A percentile compares a stretch with the other conserved stretches of the same genome.
Conservation (phyloP, 1,140 invertebrate genomes). For the Drosophila pectinifera region DNA sequence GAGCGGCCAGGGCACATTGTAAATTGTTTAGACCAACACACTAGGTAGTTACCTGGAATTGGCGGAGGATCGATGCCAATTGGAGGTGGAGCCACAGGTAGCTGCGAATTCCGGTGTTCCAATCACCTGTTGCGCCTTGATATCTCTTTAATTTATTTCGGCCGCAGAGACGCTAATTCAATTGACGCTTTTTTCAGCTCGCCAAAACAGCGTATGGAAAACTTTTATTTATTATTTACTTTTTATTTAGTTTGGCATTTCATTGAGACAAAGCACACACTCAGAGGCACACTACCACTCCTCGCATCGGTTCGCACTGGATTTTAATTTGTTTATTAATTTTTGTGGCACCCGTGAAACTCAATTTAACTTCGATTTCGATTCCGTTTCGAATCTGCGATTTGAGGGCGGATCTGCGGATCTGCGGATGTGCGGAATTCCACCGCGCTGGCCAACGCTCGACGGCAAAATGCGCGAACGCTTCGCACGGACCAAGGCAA, state of each 20-base stretch:
- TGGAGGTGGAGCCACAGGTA: constrained; percentile 37
- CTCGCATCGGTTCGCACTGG: constrained; percentile 32
- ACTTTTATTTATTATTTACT: constrained; percentile 50
- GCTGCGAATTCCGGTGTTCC: constrained; percentile 9
- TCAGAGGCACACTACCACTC: constrained; percentile 24
- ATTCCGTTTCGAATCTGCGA: constrained; percentile 39
- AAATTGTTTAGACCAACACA: constrained; percentile 19
- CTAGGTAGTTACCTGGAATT: constrained; percentile 38
- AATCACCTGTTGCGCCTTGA: constrained; percentile 59
- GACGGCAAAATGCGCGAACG: constrained; percentile 78
- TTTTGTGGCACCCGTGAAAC: constrained; percentile 32
- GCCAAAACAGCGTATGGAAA: constrained; percentile 65
- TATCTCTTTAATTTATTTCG: constrained; percentile 27
- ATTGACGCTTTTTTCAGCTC: constrained; percentile 66
- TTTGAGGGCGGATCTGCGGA: constrained; percentile 9
- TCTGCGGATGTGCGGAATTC: constrained; percentile 62
- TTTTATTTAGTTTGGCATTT: constrained; percentile 55
- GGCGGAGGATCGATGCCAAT: constrained; percentile 5
- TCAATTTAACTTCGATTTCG: constrained; percentile 20
- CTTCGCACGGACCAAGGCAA: constrained; percentile 54
- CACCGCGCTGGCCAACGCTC: constrained; percentile 79
- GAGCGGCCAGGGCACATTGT: constrained; percentile 3
- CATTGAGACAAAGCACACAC: constrained; percentile 59
- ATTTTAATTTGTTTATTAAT: constrained; percentile 46
- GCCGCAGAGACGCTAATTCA: constrained; percentile 67